Evolutionary conservation across 2,113 vertebrate species (phyloP).

Genomic region (Rattus rattus): DNA sequence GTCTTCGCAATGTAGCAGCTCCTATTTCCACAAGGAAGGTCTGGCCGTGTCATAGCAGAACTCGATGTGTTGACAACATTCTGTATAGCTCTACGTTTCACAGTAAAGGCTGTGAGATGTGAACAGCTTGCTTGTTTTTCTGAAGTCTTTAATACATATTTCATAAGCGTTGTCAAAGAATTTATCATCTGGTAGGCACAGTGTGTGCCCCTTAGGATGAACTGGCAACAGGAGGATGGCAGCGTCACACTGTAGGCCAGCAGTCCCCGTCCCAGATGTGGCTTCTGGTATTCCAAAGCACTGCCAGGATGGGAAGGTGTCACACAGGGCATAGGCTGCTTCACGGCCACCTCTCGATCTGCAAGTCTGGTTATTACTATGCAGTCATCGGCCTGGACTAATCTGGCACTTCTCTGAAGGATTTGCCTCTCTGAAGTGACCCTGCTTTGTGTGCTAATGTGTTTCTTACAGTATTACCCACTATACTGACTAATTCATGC

Average conservation of each 20-base stretch:
- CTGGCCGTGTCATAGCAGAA: background rate
- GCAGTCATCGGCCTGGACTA: background rate
- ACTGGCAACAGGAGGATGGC: background rate
- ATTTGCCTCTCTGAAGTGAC: conserved; percentile 52
- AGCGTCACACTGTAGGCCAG: background rate
- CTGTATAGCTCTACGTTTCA: background rate
- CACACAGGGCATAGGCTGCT: conserved; percentile 29
- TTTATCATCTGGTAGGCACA: conserved; percentile 30
- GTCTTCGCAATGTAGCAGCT: background rate
- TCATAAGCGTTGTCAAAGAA: conserved; percentile 66
- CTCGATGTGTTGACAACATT: background rate
- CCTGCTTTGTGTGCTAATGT: background rate
- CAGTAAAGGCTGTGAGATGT: conserved; percentile 11
- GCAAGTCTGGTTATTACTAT: conserved; percentile 46
- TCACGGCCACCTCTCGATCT: background rate
- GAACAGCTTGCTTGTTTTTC: conserved; percentile 50
- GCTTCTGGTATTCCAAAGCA: conserved; percentile 60
- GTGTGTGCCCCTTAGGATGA: conserved; percentile 43
- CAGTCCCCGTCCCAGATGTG: conserved; percentile 28
- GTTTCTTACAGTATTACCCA: background rate
- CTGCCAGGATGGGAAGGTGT: conserved; percentile 49
- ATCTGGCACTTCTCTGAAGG: conserved; percentile 36
- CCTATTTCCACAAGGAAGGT: background rate
- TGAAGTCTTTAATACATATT: conserved; percentile 65
- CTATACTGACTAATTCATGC: conserved; percentile 37